phyloP scores from a whole-genome alignment of 2,113 vertebrate species.

The Noctilio leporinus region DNA sequence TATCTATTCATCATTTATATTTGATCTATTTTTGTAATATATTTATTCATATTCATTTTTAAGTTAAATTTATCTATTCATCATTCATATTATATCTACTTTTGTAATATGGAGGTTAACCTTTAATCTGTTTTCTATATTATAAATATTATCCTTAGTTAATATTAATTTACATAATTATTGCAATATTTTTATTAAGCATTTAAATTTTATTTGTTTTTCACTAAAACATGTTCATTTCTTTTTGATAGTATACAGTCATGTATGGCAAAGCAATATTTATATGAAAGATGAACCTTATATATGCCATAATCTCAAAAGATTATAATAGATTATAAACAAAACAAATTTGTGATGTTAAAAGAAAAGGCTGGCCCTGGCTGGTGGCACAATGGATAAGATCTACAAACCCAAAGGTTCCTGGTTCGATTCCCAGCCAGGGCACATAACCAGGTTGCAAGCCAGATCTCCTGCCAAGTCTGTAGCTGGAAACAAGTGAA shows the following conservation, averaged over 20 bases:
- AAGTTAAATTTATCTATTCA: neutral
- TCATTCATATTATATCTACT: neutral
- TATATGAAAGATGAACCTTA: neutral
- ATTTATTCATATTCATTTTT: neutral
- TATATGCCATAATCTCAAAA: neutral
- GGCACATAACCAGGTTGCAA: too few species aligned
- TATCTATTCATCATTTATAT: neutral
- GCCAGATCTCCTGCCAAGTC: too few species aligned
- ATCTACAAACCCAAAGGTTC: too few species aligned
- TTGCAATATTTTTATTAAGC: neutral
- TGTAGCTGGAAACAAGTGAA: too few species aligned
- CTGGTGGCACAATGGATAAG: too few species aligned
- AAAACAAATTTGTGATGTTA: neutral
- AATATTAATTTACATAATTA: neutral
- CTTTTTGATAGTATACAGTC: neutral
- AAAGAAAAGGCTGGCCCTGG: too few species aligned
- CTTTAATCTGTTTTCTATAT: neutral
- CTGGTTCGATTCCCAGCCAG: too few species aligned
- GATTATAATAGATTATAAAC: neutral
- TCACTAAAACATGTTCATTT: neutral
- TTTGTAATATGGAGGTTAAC: neutral
- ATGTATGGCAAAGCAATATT: neutral
- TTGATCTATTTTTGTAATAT: neutral
- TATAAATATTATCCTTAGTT: neutral
- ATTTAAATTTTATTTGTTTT: neutral